Conservation (phyloP, 2,888 invertebrate genomes). For the Flexamia atlantica region DNA sequence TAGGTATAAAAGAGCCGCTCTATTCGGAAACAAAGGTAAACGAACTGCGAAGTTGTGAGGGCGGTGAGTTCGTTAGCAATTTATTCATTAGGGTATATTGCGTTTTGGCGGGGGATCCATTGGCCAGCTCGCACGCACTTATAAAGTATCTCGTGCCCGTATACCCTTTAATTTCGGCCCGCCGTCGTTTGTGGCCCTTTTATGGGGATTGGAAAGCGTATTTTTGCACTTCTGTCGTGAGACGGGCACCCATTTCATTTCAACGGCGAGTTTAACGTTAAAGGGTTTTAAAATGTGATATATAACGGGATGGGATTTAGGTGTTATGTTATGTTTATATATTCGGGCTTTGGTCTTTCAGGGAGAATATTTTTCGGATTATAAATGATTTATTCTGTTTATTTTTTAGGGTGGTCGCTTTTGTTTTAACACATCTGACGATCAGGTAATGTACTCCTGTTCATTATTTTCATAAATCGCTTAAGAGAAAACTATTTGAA, state of each 20-base stretch:
- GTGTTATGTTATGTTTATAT: too few species aligned
- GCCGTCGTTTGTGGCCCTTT: constrained; percentile 49
- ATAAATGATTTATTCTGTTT: too few species aligned
- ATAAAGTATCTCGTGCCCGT: constrained; percentile 46
- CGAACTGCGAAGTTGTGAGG: constrained; percentile 46
- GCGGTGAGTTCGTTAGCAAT: constrained; percentile 48
- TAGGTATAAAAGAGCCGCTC: constrained; percentile 23
- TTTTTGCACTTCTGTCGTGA: constrained; percentile 43
- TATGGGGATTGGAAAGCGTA: constrained; percentile 54
- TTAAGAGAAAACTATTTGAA: too few species aligned
- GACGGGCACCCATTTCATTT: constrained; percentile 42
- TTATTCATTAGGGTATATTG: constrained; percentile 53
- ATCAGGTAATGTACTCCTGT: too few species aligned
- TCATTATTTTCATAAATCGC: too few species aligned
- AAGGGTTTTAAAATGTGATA: constrained; percentile 7
- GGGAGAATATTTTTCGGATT: too few species aligned
- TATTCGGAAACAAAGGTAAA: constrained; percentile 51
- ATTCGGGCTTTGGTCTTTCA: too few species aligned
- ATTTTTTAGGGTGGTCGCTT: too few species aligned
- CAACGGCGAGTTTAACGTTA: neutral
- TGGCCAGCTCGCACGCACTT: neutral
- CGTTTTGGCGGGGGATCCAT: constrained; percentile 32
- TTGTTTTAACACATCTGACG: too few species aligned
- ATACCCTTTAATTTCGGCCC: constrained; percentile 52
- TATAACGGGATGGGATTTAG: neutral